Conservation (phyloP, 1,140 invertebrate genomes). For the Wasmannia auropunctata region DNA sequence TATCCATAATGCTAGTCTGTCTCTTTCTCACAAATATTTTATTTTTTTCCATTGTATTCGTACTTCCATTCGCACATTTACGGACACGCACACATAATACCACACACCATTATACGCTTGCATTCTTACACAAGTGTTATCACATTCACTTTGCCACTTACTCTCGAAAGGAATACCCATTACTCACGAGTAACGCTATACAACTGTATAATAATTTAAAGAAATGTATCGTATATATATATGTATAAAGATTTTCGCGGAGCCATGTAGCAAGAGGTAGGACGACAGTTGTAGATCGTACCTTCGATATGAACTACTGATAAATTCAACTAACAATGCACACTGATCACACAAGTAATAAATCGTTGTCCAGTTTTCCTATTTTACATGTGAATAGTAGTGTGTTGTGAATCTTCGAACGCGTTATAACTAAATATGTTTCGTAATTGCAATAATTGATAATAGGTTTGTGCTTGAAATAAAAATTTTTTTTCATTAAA, state of each 20-base stretch:
- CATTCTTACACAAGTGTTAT: background rate
- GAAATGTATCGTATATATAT: slow-evolving; percentile 60
- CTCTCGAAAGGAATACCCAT: slow-evolving; percentile 62
- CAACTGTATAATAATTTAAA: slow-evolving; percentile 71
- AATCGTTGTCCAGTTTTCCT: slow-evolving; percentile 53
- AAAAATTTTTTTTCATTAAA: background rate
- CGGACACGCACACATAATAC: slow-evolving; percentile 56
- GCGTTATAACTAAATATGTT: slow-evolving; percentile 23
- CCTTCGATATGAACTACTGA: slow-evolving; percentile 64
- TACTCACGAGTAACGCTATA: slow-evolving; percentile 68
- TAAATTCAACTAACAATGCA: slow-evolving; percentile 50
- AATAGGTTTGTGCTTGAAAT: background rate
- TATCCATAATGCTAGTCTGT: slow-evolving; percentile 27
- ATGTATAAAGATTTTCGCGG: slow-evolving; percentile 63
- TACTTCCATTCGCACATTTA: slow-evolving; percentile 48
- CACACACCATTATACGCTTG: slow-evolving; percentile 1
- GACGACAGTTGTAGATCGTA: slow-evolving; percentile 62
- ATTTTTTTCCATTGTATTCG: background rate
- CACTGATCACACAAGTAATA: slow-evolving; percentile 54
- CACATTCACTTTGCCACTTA: slow-evolving; percentile 67
- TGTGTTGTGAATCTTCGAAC: slow-evolving; percentile 11
- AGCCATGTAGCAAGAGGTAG: slow-evolving; percentile 70
- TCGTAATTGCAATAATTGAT: slow-evolving; percentile 18
- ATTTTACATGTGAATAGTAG: slow-evolving; percentile 44
- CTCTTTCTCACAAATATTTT: slow-evolving; percentile 40